These are phyloP conservation scores for Dendrocincla tyrannina DNA, from an alignment of 2,797 vertebrate species.

Conservation along the genomic window DNA sequence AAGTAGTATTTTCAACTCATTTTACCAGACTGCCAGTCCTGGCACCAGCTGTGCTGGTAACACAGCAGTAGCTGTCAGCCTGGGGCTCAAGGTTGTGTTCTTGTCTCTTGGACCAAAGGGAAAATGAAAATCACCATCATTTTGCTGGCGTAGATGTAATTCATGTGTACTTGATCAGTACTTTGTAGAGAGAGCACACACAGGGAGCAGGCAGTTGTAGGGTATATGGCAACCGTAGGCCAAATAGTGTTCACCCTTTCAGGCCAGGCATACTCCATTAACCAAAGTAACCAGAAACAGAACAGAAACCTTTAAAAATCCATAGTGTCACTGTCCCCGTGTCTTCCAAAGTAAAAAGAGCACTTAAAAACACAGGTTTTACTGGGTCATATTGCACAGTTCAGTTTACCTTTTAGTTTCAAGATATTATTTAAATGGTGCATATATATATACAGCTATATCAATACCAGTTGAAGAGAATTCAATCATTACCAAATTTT, in stretches of 20 bases:
- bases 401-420: neutral
- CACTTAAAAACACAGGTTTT: neutral
- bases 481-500: neutral
- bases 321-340: neutral
- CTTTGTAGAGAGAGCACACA: fast-evolving
- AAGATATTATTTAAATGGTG: neutral
- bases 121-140: neutral
- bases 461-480: neutral
- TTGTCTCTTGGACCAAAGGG: neutral
- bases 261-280: neutral
- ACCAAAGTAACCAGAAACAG: neutral
- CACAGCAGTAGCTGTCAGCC: neutral
- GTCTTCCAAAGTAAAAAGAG: neutral
- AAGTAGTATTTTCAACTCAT: neutral
- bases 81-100: neutral
- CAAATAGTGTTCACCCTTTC: neutral
- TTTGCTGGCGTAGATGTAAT: neutral
- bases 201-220: neutral
- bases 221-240: neutral
- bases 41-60: neutral
- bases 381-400: neutral
- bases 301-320: neutral
- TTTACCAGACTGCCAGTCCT: neutral
- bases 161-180: neutral
- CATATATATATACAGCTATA: neutral